Evolutionary conservation across 2,797 vertebrate genomes (phyloP), one percentile per base, ranked within the genome.

Genomic region (Neomorphus geoffroyi): DNA sequence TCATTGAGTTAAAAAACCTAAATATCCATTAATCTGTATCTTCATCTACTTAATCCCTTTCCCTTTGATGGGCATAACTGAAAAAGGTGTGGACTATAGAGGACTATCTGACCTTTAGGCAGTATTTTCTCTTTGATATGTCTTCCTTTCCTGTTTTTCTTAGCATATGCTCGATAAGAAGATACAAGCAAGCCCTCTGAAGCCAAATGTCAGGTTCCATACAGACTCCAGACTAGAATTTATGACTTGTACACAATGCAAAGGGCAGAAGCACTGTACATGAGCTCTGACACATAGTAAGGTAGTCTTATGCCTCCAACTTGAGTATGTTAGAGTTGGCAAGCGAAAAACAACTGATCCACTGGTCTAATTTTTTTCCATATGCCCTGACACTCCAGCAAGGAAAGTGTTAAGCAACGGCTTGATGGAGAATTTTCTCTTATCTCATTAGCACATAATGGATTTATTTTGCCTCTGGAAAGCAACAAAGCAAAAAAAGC

Each of bases 391-490:
- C 28, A 65, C 6, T 72, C 32, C 51, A 65, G 11, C 27, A 69
- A 66, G 18, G 48, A 86, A 64, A 0, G 1, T 4, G n/a, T 80
- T 73, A 80, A 86, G 26, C 22, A 33, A 16, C 7, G 7, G 12
- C 10, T 84, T 33, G 39, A 72, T 43, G 48, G 24, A 88, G 8
- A 3, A 81, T 81, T 72, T 80, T 3, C 4, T 57, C 80, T 91
- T 78, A 69, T 83, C 39, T 22, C 39, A 78, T 80, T 78, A 75
- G n/a, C 24, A 65, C 6, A 33, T 46, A 83, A 74, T 17, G 41
- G 85, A 88, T 86, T 80, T 77, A 62, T 92, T 80, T 89, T 87
- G 32, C 19, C 26, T 77, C 50, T 16, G 1, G 17, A 94, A 51
- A 80, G 3, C 27, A 74, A 85, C n/a, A 75, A 82, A 79, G 41